Evolutionary conservation across 2,113 vertebrate genomes (phyloP).

Genomic region (Centropus bengalensis): DNA sequence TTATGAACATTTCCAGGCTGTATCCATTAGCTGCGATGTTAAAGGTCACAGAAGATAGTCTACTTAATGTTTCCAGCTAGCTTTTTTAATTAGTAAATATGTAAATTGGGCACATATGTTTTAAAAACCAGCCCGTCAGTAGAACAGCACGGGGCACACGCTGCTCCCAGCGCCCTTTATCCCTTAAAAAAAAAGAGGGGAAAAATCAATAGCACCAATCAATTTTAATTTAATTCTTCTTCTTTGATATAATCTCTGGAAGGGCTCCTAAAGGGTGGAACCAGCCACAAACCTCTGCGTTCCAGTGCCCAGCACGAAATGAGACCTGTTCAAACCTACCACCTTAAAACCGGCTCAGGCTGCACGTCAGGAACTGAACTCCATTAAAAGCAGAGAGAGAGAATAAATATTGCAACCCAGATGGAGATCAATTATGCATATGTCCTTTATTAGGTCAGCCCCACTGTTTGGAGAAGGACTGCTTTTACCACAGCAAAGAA

Average conservation of each 20-base stretch:
- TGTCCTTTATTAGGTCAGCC: slow-evolving; percentile 38
- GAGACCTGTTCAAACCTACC: slow-evolving; percentile 8
- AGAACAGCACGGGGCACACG: slow-evolving; percentile 30
- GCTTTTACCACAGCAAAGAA: slow-evolving; percentile 34
- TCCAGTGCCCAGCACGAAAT: background rate
- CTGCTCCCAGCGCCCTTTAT: slow-evolving; percentile 37
- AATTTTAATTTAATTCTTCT: slow-evolving; percentile 71
- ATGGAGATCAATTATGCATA: slow-evolving; percentile 43
- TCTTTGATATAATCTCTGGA: slow-evolving; percentile 70
- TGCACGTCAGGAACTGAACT: slow-evolving; percentile 11
- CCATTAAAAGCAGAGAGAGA: slow-evolving; percentile 13
- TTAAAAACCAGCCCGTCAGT: slow-evolving; percentile 68
- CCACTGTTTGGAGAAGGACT: slow-evolving; percentile 21
- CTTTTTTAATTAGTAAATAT: slow-evolving; percentile 87
- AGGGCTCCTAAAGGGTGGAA: slow-evolving; percentile 58
- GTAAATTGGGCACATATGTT: slow-evolving; percentile 79
- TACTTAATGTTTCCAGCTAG: slow-evolving; percentile 82
- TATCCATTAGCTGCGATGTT: slow-evolving; percentile 85
- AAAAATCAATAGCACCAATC: slow-evolving; percentile 57
- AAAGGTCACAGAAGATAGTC: slow-evolving; percentile 84
- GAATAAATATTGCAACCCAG: slow-evolving; percentile 56
- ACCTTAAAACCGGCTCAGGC: slow-evolving; percentile 35
- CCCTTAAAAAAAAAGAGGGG: background rate
- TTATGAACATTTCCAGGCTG: slow-evolving; percentile 81
- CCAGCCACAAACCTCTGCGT: slow-evolving; percentile 18